These are phyloP conservation scores for Isaurus tuberculatus DNA, from an alignment of 92 coral and sea anemone species.

Conservation along the genomic window DNA sequence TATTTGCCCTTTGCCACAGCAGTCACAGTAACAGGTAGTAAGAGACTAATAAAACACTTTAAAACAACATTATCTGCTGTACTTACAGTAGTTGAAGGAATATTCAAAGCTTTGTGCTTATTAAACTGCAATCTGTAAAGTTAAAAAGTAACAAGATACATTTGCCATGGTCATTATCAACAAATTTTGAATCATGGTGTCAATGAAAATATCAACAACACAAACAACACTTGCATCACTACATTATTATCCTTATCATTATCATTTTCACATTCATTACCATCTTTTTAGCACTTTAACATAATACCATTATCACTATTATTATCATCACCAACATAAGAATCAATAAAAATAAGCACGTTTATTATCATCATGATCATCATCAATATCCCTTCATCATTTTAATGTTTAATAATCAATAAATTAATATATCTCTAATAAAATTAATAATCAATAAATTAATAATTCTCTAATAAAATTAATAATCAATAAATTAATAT, in stretches of 20 bases:
- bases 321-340: neutral
- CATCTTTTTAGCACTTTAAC: neutral
- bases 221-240: neutral
- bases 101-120: conserved; percentile 72
- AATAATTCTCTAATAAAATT: no score
- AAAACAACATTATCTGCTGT: neutral
- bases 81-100: conserved; percentile 79
- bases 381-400: neutral
- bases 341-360: neutral
- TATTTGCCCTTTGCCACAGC: no score
- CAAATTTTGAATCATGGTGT: neutral
- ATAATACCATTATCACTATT: neutral
- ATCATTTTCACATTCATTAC: neutral
- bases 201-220: neutral
- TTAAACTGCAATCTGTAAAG: conserved; percentile 83
- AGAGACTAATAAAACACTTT: no score
- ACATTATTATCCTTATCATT: neutral
- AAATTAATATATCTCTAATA: no score
- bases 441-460: no score
- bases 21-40: no score
- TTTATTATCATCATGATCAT: neutral
- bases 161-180: no score
- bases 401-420: conserved; percentile 3
- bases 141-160: neutral
- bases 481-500: no score